phyloP scores from a whole-genome alignment of 2,888 invertebrate species.

The Papilio elwesi region DNA sequence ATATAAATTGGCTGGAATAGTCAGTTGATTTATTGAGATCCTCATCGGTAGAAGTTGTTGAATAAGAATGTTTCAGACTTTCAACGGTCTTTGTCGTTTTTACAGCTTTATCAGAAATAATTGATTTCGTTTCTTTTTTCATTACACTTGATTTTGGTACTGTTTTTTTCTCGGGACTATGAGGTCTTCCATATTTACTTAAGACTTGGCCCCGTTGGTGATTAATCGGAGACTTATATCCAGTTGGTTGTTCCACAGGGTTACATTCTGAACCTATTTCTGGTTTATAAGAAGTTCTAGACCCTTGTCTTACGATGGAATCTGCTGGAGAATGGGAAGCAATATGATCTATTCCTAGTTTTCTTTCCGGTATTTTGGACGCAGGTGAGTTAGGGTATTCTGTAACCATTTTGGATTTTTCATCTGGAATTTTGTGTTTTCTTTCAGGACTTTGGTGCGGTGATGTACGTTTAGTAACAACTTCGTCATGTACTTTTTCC shows the following conservation, averaged over 20 bases:
- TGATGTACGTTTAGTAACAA: slow-evolving; percentile 38
- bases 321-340: not conserved
- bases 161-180: slow-evolving; percentile 42
- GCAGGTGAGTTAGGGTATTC: not conserved
- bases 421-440: slow-evolving; percentile 42
- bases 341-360: slow-evolving; percentile 7
- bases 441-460: slow-evolving; percentile 49
- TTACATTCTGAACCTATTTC: slow-evolving; percentile 28
- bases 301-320: slow-evolving; percentile 32
- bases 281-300: slow-evolving; percentile 16
- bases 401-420: not conserved
- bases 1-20: slow-evolving; percentile 57
- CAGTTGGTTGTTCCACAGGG: slow-evolving; percentile 1
- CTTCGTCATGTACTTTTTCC: slow-evolving; percentile 32
- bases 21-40: slow-evolving; percentile 41
- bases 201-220: slow-evolving; percentile 31
- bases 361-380: slow-evolving; percentile 29
- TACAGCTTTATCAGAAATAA: slow-evolving; percentile 13
- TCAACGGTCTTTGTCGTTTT: slow-evolving; percentile 37
- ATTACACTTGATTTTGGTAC: slow-evolving; percentile 11
- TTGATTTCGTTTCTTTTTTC: slow-evolving; percentile 34
- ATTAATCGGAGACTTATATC: slow-evolving; percentile 9
- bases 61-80: slow-evolving; percentile 28
- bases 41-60: slow-evolving; percentile 44
- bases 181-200: slow-evolving; percentile 31